phyloP scores from a whole-genome alignment of 2,888 invertebrate species.

The Drepana falcataria region DNA sequence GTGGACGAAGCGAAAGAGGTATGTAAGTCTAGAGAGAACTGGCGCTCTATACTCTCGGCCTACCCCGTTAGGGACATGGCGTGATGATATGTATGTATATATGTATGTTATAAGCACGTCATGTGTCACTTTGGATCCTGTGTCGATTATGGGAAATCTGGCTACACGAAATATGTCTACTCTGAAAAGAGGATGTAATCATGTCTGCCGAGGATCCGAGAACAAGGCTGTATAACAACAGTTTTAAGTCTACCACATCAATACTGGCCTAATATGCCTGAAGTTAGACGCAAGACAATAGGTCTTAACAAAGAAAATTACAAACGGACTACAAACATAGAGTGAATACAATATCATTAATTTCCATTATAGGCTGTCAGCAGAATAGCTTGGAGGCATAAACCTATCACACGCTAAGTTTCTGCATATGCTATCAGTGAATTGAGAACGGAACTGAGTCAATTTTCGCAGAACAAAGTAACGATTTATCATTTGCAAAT shows the following conservation, averaged over 20 bases:
- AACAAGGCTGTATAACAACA: no score
- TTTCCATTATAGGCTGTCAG: conserved; percentile 8
- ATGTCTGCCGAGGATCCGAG: no score
- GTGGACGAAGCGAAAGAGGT: no score
- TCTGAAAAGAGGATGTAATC: no score
- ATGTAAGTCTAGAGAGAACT: no score
- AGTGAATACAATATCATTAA: conserved; percentile 3
- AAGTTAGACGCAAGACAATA: conserved; percentile 30
- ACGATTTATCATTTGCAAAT: not conserved
- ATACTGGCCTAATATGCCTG: not conserved
- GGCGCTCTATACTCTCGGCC: no score
- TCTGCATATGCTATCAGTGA: not conserved
- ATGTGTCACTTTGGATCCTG: no score
- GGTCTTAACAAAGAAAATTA: conserved; percentile 30
- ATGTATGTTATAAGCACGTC: no score
- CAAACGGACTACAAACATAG: conserved; percentile 6
- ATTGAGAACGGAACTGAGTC: not conserved
- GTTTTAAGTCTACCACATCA: not conserved
- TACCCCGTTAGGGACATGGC: no score
- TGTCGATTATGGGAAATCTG: no score
- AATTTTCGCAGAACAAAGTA: not conserved
- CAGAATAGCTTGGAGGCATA: conserved; percentile 4
- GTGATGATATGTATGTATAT: no score
- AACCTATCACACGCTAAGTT: not conserved
- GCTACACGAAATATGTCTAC: no score